phyloP scores from a whole-genome alignment of 2,113 vertebrate species.

The Bagarius yarrelli region DNA sequence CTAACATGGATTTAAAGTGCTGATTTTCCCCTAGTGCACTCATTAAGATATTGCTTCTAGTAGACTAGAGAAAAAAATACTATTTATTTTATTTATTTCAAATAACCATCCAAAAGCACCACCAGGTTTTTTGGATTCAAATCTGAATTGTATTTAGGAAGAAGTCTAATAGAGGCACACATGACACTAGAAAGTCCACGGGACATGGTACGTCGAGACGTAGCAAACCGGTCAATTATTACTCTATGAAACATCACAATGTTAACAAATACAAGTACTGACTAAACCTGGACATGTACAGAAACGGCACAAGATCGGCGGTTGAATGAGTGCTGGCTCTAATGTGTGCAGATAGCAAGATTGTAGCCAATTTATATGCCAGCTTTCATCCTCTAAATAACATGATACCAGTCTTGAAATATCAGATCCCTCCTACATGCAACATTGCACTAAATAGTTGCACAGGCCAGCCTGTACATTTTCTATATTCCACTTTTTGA shows the following conservation, averaged over 20 bases:
- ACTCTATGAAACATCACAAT: neutral
- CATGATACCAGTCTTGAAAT: neutral
- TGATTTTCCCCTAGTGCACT: no score
- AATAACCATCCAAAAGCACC: no score
- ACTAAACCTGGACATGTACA: neutral
- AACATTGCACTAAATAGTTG: neutral
- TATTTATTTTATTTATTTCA: no score
- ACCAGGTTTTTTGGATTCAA: no score
- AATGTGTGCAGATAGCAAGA: neutral
- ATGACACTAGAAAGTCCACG: neutral
- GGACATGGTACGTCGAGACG: neutral
- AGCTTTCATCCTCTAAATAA: neutral
- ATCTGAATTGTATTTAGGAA: neutral
- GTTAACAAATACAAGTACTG: neutral
- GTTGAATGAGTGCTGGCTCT: neutral
- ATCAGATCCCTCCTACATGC: neutral
- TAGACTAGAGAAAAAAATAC: no score
- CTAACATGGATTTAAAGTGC: no score
- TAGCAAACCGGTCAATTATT: no score
- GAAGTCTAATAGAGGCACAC: neutral
- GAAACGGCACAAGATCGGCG: neutral
- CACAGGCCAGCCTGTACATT: no score
- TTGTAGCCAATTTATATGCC: neutral
- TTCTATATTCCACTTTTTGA: neutral
- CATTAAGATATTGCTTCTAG: no score